These are phyloP conservation scores for Gallinago stenura DNA, from an alignment of 2,797 vertebrate genomes.

Conservation along the genomic window DNA sequence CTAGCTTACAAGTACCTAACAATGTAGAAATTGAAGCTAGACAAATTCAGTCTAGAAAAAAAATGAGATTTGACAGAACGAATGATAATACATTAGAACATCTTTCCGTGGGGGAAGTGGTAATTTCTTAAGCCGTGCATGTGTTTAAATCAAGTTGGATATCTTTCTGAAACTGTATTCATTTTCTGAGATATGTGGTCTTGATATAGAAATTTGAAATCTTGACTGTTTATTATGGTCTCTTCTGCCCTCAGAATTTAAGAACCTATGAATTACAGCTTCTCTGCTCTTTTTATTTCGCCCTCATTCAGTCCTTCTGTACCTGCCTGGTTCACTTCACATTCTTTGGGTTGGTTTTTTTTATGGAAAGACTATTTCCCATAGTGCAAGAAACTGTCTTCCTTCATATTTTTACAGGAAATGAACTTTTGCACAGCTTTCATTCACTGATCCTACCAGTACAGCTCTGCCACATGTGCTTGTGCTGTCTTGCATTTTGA, in stretches of 20 bases:
- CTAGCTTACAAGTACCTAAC: slow-evolving; percentile 21
- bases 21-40: slow-evolving; percentile 22
- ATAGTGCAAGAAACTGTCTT: neutral
- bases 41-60: slow-evolving; percentile 31
- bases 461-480: neutral
- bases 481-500: neutral
- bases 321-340: neutral
- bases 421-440: neutral
- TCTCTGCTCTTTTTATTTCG: neutral
- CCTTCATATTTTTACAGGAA: neutral
- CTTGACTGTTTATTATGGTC: neutral
- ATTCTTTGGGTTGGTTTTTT: neutral
- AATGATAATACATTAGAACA: neutral
- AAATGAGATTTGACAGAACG: neutral
- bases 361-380: neutral
- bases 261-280: neutral
- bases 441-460: neutral
- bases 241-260: neutral
- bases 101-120: neutral
- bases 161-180: neutral
- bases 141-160: neutral
- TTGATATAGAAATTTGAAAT: neutral
- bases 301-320: neutral
- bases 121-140: neutral
- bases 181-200: neutral